Base-by-base conservation (phyloP, 2,888 invertebrate species). In the Nycteola revayana region DNA sequence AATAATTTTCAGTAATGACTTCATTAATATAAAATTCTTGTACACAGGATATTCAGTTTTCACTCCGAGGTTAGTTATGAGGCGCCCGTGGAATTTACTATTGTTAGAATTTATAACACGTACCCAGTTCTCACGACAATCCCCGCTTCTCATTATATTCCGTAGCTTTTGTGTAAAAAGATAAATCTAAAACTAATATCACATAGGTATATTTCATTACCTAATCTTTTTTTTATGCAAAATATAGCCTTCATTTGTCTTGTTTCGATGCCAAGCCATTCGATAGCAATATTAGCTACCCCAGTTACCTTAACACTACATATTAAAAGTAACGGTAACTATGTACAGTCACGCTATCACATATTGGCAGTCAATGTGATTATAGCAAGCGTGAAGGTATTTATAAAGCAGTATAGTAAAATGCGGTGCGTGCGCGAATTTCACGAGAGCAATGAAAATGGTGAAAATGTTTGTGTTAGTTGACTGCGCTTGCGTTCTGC, bases 361-460 rank as follows among this genome's bases (percentile, higher is more conserved):
- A 70, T 75, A 80, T 76, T 76, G 71, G 77, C 73, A 64, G 55
- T 65, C 73, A 64, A 55, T 66, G 58, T 68, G 58, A 66, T 70
- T 70, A 75, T 55, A 46, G 64, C 61, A 65, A 73, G 85, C 87
- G 85, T 87, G 86, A 75, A 80, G 82, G 75, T 73, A 86, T 88
- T 80, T 75, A 83, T 66, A 55, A 42, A 39, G 62, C 50, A n/a
- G n/a, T n/a, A n/a, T n/a, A n/a, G n/a, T n/a, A n/a, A n/a, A n/a
- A 56, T 49, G 59, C 41, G 47, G 64, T 66, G 86, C 85, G 84
- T 85, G 85, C 60, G 56, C 60, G 53, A 69, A 79, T 86, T 84
- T 84, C 80, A 75, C 76, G 75, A 79, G 76, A 78, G 73, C 60
- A 72, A 78, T 75, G 74, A 80, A 82, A 79, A 79, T 28, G 44